Evolutionary conservation across 2,797 vertebrate species (phyloP).

Genomic region (Propithecus deckenii): DNA sequence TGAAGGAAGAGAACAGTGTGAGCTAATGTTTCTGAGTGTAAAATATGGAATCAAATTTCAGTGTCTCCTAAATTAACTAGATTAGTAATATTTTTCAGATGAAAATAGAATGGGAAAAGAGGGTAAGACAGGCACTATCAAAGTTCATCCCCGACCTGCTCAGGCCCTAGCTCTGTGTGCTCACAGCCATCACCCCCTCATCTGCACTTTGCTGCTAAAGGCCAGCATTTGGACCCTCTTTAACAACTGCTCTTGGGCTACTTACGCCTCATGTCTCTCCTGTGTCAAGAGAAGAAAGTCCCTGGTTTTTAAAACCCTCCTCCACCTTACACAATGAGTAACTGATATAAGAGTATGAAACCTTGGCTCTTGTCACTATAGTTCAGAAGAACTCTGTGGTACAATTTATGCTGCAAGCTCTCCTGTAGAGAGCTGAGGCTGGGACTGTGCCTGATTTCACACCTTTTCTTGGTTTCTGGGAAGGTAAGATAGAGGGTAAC

Average conservation of each 20-base stretch:
- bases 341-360: background rate
- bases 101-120: slow-evolving; percentile 9
- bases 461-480: background rate
- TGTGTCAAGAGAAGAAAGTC: background rate
- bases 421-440: background rate
- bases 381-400: background rate
- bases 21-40: slow-evolving; percentile 39
- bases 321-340: background rate
- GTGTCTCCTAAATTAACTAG: slow-evolving; percentile 31
- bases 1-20: background rate
- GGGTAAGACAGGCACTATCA: background rate
- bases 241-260: background rate
- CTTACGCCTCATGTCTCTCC: background rate
- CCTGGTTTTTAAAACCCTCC: background rate
- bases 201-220: background rate
- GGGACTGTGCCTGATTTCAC: background rate
- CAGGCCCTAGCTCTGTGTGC: background rate
- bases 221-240: background rate
- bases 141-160: background rate
- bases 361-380: background rate
- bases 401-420: background rate
- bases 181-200: background rate
- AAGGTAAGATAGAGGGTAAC: background rate
- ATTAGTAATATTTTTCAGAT: slow-evolving; percentile 56
- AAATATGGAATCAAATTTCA: slow-evolving; percentile 34